Percentiles rank a stretch among this genome's conserved stretches.
These are phyloP conservation scores for Heliangelus exortis DNA, from an alignment of 2,797 vertebrate genomes.

Conservation along the genomic window DNA sequence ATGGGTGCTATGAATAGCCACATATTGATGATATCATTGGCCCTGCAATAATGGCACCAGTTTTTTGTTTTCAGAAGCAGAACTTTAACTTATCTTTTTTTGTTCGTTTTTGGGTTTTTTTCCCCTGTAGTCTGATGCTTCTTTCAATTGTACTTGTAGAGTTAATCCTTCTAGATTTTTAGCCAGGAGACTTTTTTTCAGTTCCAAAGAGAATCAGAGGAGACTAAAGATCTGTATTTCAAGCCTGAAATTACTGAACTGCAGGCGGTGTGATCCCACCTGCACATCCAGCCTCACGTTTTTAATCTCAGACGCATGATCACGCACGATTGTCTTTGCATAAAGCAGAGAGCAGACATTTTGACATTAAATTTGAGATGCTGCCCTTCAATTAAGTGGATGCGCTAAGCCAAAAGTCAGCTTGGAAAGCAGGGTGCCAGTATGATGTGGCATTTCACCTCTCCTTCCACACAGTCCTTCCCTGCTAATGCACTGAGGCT, in stretches of 20 bases:
- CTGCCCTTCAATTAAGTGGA: background rate
- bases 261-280: background rate
- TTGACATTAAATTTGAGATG: background rate
- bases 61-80: constrained; percentile 4
- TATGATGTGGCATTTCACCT: background rate
- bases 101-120: background rate
- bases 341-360: background rate
- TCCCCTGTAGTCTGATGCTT: background rate
- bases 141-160: background rate
- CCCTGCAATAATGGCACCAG: background rate
- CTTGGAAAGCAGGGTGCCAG: background rate
- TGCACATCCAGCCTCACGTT: background rate
- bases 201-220: background rate
- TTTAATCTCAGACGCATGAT: background rate
- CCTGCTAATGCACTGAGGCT: background rate
- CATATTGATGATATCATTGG: background rate
- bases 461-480: background rate
- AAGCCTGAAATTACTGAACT: constrained; percentile 5
- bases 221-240: background rate
- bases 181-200: background rate
- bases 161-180: background rate
- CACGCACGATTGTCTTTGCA: background rate
- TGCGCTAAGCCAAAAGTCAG: constrained; percentile 3
- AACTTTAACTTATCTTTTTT: background rate
- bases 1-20: background rate